A percentile compares a stretch with the other conserved stretches of the same genome.
phyloP scores from a whole-genome alignment of 2,888 invertebrate species.

The Lithophane socia region DNA sequence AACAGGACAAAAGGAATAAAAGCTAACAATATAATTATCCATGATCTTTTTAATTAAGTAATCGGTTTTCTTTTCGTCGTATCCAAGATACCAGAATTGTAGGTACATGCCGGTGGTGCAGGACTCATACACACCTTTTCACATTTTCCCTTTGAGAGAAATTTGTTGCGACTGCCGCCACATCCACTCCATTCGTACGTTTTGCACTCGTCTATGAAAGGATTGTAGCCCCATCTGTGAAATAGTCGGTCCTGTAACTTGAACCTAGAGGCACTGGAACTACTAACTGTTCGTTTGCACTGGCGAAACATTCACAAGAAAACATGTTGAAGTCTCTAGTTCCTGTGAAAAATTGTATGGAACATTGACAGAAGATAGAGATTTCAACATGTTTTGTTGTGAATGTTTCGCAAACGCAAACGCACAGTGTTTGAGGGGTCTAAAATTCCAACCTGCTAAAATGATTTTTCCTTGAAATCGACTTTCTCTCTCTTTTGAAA shows the following conservation, averaged over 20 bases:
- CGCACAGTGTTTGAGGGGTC: background rate
- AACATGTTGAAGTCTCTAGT: too few relatives aligned
- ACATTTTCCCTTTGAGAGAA: background rate
- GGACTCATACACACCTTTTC: background rate
- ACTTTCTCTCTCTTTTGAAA: background rate
- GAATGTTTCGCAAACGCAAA: too few relatives aligned
- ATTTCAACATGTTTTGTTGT: too few relatives aligned
- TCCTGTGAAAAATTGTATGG: too few relatives aligned
- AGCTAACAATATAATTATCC: background rate
- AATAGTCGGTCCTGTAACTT: background rate
- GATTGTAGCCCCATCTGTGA: slow-evolving; percentile 42
- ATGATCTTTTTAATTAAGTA: slow-evolving; percentile 15
- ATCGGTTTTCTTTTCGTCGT: too few relatives aligned
- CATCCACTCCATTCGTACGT: background rate
- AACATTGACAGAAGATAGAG: too few relatives aligned
- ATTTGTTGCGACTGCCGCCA: slow-evolving; percentile 27
- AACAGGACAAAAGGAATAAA: background rate
- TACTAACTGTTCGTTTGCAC: too few relatives aligned
- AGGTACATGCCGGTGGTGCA: background rate
- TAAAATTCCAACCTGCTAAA: background rate
- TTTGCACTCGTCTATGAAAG: background rate
- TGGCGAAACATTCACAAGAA: too few relatives aligned
- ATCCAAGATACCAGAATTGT: background rate
- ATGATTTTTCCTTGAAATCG: background rate
- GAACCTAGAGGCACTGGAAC: background rate